These are phyloP conservation scores for Globodera rostochiensis DNA, from an alignment of 1,140 invertebrate genomes.

Conservation along the genomic window DNA sequence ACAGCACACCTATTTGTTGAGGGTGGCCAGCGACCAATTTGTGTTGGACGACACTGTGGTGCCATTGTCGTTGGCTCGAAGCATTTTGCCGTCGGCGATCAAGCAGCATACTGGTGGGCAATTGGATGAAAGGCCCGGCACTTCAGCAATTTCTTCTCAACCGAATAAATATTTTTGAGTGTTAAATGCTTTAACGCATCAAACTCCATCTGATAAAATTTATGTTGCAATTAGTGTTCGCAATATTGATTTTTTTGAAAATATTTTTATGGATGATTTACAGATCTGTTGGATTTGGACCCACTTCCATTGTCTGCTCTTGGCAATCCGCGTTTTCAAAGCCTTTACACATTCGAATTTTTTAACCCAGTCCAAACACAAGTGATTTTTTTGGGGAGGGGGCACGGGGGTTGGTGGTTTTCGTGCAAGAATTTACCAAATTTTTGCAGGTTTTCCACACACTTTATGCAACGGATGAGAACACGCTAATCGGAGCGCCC, in stretches of 20 bases:
- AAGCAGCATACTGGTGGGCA: slow-evolving; percentile 82
- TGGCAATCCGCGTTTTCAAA: slow-evolving; percentile 77
- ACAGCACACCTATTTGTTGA: slow-evolving; percentile 87
- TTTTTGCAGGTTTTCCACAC: slow-evolving; percentile 81
- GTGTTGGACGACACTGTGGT: slow-evolving; percentile 77
- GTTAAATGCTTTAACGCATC: too few relatives aligned
- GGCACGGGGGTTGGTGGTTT: neutral
- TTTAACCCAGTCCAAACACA: slow-evolving; percentile 99
- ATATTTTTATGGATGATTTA: neutral
- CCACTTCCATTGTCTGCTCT: slow-evolving; percentile 84
- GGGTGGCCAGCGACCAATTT: slow-evolving; percentile 85
- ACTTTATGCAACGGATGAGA: slow-evolving; percentile 90
- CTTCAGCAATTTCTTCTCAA: too few relatives aligned
- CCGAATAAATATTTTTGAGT: too few relatives aligned
- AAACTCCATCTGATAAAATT: neutral
- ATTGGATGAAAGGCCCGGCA: neutral
- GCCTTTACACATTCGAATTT: slow-evolving; percentile 86
- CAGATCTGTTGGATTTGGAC: slow-evolving; percentile 84
- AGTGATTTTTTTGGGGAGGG: slow-evolving; percentile 71
- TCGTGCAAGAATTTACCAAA: neutral
- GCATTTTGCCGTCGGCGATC: slow-evolving; percentile 87
- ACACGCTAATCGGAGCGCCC: slow-evolving; percentile 91
- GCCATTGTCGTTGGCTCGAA: slow-evolving; percentile 81
- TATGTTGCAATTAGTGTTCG: neutral
- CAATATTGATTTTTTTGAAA: neutral